Evolutionary conservation across 1,140 invertebrate genomes (phyloP).

Genomic region (Rhopalosiphum padi): DNA sequence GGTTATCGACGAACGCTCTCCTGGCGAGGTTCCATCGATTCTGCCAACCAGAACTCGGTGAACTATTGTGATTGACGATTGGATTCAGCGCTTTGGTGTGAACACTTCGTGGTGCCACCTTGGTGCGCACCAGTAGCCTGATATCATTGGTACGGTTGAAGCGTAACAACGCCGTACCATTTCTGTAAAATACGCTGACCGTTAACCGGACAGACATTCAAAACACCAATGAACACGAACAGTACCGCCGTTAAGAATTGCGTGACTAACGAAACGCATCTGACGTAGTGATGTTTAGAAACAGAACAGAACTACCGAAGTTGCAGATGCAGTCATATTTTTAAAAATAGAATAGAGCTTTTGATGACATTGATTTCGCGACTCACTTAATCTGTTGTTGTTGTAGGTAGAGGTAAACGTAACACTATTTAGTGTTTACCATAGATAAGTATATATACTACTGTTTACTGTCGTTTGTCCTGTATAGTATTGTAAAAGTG

Average conservation of each 20-base stretch:
- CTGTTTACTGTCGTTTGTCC: background rate
- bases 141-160: slow-evolving; percentile 38
- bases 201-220: slow-evolving; percentile 37
- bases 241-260: background rate
- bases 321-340: background rate
- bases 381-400: background rate
- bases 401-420: background rate
- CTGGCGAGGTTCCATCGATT: slow-evolving; percentile 64
- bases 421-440: background rate
- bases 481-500: background rate
- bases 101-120: background rate
- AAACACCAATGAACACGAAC: background rate
- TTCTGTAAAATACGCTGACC: slow-evolving; percentile 45
- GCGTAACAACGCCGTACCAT: slow-evolving; percentile 50
- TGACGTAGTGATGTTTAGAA: background rate
- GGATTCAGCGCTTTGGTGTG: slow-evolving; percentile 41
- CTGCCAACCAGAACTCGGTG: slow-evolving; percentile 54
- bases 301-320: background rate
- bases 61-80: background rate
- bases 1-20: slow-evolving; percentile 73
- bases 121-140: background rate
- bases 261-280: background rate
- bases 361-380: background rate
- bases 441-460: no score
- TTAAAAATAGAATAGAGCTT: slow-evolving; percentile 26